Conservation (phyloP, 2,113 vertebrate species). For the Gobiocypris rarus region DNA sequence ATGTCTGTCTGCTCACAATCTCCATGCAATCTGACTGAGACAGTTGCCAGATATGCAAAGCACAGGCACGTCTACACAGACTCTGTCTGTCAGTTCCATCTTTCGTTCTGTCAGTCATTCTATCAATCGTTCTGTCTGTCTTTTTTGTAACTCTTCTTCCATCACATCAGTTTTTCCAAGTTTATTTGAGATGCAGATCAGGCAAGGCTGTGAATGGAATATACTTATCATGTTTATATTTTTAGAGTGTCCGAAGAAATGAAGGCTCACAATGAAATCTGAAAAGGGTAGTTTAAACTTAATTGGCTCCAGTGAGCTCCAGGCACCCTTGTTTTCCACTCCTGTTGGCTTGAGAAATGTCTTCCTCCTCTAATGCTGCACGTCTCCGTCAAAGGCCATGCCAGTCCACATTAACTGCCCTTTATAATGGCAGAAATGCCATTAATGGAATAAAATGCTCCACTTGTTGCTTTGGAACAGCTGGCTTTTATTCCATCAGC, state of each 20-base stretch:
- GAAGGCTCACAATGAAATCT: constrained; percentile 40
- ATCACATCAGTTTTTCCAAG: constrained; percentile 64
- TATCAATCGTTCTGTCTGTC: neutral
- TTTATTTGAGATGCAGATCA: constrained; percentile 55
- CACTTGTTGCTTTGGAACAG: constrained; percentile 41
- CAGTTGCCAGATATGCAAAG: neutral
- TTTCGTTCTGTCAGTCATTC: neutral
- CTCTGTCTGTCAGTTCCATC: neutral
- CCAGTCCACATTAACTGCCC: constrained; percentile 46
- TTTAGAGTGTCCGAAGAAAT: constrained; percentile 59
- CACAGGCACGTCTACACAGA: too few species aligned
- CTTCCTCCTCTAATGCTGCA: constrained; percentile 16
- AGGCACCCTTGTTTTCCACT: constrained; percentile 49
- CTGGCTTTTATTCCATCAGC: constrained; percentile 40
- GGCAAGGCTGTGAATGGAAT: constrained; percentile 56
- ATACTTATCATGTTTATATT: constrained; percentile 61
- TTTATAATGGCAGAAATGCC: constrained; percentile 42
- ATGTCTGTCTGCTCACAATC: neutral
- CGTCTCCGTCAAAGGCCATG: constrained; percentile 19
- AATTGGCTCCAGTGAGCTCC: constrained; percentile 18
- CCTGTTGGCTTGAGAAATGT: constrained; percentile 37
- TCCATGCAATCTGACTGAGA: neutral
- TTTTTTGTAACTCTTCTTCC: neutral
- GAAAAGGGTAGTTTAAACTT: constrained; percentile 43
- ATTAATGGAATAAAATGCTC: constrained; percentile 43